Evolutionary conservation across 2,888 invertebrate genomes (phyloP).

Genomic region (Oxyteleia sp.): DNA sequence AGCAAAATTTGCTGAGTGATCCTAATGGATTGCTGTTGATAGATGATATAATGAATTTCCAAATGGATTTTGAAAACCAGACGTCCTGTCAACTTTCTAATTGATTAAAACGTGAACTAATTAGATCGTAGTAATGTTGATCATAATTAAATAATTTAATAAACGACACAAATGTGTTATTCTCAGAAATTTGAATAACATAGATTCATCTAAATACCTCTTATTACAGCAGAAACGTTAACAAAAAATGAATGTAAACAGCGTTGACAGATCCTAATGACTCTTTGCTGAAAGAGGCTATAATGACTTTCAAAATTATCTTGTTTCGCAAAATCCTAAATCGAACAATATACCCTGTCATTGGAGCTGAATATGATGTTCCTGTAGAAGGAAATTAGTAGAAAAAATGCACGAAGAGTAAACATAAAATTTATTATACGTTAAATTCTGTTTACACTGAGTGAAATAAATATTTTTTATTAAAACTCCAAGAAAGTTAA

Average conservation of each 20-base stretch:
- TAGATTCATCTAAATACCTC: conserved; percentile 35
- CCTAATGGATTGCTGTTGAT: conserved; percentile 3
- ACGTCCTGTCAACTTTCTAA: too few species aligned
- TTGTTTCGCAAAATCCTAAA: conserved; percentile 31
- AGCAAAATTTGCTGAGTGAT: conserved; percentile 20
- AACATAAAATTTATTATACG: too few species aligned
- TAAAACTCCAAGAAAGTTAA: too few species aligned
- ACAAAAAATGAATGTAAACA: conserved; percentile 19
- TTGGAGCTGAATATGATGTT: too few species aligned
- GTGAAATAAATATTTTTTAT: too few species aligned
- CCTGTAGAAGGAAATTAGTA: too few species aligned
- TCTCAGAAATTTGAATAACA: conserved; percentile 29
- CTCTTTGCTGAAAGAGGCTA: conserved; percentile 32
- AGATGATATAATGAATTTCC: conserved; percentile 12
- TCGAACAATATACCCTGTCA: conserved; percentile 20
- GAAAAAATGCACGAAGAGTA: too few species aligned
- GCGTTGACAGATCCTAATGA: conserved; percentile 51
- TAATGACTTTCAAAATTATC: conserved; percentile 57
- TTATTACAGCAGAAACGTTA: conserved; percentile 5
- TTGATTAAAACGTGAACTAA: neutral
- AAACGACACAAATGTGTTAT: neutral
- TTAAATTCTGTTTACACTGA: too few species aligned
- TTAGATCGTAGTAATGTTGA: neutral
- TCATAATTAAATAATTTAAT: too few species aligned
- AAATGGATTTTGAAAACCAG: neutral